Evolutionary conservation across 2,113 vertebrate genomes (phyloP), one percentile per base, ranked within the genome.

Genomic region (Rhinolophus ferrumequinum): DNA sequence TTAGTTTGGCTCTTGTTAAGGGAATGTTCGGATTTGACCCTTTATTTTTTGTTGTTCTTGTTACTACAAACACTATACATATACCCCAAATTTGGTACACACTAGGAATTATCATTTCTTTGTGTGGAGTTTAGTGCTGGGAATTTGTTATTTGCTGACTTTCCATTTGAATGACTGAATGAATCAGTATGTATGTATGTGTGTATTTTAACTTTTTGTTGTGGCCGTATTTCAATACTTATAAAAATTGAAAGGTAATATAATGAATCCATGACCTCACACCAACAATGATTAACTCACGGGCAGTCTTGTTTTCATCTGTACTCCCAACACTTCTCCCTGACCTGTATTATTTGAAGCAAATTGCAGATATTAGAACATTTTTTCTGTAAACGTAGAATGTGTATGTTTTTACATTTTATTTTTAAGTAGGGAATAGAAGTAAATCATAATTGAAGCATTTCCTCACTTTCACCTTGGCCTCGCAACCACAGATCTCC

Each of bases 371-470:
- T 6, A 18, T 58, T 47, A 16, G 54, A 85, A 93, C 4, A 38
- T 72, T 76, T 87, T 93, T 70, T 16, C 24, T 93, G 0, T 75
- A 80, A 64, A 67, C 82, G 33, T 13, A 77, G 50, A 88, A 62
- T 62, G 6, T 66, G 19, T 58, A 19, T 58, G 19, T 44, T 58
- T 66, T 85, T 94, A 52, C 9, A 50, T 64, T 58, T 62, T 77
- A 72, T 67, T 86, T 93, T 90, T 88, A 95, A 85, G 58, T 95
- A 54, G 28, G 18, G 30, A 85, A 58, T 94, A 87, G 44, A 86
- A 80, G 86, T 60, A 87, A 33, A 75, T 75, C 35, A 38, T 72
- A 38, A 80, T 73, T 92, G 10, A 80, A 10, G 47, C 4, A 2
- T 70, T 70, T 44, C 38, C 18, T 86, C 35, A 54, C 52, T 77